phyloP scores from a whole-genome alignment of 2,888 invertebrate species.

The Hirtodrosophila alboralis region DNA sequence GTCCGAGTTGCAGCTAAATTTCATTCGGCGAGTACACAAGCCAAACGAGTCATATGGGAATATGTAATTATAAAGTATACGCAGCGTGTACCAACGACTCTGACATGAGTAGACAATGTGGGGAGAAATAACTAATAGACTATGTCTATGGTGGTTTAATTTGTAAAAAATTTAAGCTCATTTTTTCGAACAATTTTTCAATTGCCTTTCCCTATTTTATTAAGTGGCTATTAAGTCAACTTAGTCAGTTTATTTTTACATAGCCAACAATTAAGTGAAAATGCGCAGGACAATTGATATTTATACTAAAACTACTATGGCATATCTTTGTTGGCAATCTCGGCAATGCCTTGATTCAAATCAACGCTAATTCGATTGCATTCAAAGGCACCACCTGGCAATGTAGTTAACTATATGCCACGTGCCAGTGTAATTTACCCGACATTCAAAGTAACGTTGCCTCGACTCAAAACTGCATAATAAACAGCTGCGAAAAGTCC shows the following conservation, averaged over 20 bases:
- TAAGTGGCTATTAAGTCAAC: slow-evolving; percentile 53
- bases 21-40: background rate
- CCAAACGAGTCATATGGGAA: background rate
- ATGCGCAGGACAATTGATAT: slow-evolving; percentile 58
- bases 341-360: slow-evolving; percentile 24
- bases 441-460: slow-evolving; percentile 43
- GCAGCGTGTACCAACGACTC: background rate
- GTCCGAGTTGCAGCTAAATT: background rate
- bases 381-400: slow-evolving; percentile 65
- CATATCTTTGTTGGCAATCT: slow-evolving; percentile 2
- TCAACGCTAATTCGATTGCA: slow-evolving; percentile 70
- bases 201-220: slow-evolving; percentile 26
- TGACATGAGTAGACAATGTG: background rate
- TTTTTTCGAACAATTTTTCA: slow-evolving; percentile 1
- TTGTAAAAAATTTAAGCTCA: slow-evolving; percentile 15
- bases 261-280: slow-evolving; percentile 54
- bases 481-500: slow-evolving; percentile 26
- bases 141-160: background rate
- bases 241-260: slow-evolving; percentile 42
- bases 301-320: slow-evolving; percentile 50
- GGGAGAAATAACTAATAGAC: background rate
- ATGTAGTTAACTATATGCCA: slow-evolving; percentile 9
- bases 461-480: slow-evolving; percentile 31
- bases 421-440: slow-evolving; percentile 37
- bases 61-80: slow-evolving; percentile 30